Evolutionary conservation across 2,797 vertebrate genomes (phyloP).

Genomic region (Tokudaia muenninki): DNA sequence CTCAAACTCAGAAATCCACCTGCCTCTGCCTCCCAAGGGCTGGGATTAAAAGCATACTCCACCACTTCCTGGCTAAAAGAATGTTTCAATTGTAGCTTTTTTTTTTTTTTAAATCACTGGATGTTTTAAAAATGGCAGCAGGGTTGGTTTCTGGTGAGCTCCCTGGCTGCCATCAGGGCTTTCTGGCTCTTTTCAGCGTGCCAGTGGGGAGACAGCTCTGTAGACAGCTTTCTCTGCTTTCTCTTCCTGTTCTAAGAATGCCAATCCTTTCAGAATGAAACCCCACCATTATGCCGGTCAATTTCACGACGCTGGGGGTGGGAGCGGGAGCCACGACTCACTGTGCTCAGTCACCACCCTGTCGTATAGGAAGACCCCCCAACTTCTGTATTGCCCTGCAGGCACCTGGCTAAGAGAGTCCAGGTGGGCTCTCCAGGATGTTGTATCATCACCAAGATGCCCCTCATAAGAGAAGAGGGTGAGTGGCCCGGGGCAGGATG

Average conservation of each 20-base stretch:
- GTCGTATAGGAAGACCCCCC: background rate
- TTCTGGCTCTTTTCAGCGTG: background rate
- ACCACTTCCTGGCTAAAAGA: too few relatives aligned
- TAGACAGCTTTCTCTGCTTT: background rate
- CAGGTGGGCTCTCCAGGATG: slow-evolving; percentile 92
- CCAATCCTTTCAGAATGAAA: background rate
- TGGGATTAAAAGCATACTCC: too few relatives aligned
- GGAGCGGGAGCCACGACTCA: background rate
- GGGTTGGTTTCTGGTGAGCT: background rate
- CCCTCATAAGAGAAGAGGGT: slow-evolving; percentile 88
- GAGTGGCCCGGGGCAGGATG: slow-evolving; percentile 22
- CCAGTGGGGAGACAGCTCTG: background rate
- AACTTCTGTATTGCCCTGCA: slow-evolving; percentile 75
- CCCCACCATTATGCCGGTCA: background rate
- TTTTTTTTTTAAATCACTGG: background rate
- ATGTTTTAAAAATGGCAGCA: background rate
- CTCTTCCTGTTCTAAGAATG: background rate
- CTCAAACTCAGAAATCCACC: too few relatives aligned
- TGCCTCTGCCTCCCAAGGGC: too few relatives aligned
- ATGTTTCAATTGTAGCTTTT: too few relatives aligned
- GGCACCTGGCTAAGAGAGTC: slow-evolving; percentile 91
- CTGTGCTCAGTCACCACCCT: fast-evolving
- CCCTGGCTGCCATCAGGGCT: background rate
- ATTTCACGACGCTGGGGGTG: background rate
- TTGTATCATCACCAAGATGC: slow-evolving; percentile 90